phyloP scores from a whole-genome alignment of 2,113 vertebrate genomes.

The Pipa parva region DNA sequence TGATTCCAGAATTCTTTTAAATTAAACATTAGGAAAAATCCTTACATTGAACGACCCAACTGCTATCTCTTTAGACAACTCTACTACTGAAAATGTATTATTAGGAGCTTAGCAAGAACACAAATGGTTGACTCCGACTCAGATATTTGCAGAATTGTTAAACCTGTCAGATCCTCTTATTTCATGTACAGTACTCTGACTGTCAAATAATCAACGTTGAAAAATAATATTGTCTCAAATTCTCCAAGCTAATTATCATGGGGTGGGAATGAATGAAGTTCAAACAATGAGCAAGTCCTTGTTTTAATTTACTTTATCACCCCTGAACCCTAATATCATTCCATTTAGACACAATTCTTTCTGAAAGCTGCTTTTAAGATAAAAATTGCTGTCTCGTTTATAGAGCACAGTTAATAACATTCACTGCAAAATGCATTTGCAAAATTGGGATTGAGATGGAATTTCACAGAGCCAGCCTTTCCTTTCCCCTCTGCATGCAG shows the following conservation, averaged over 20 bases:
- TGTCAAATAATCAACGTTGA: background rate
- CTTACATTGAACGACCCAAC: too few relatives aligned
- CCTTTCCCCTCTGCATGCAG: background rate
- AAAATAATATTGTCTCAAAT: background rate
- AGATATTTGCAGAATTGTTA: background rate
- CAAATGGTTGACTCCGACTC: background rate
- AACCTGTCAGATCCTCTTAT: background rate
- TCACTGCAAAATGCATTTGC: slow-evolving; percentile 23
- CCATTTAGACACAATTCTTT: slow-evolving; percentile 37
- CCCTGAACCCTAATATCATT: slow-evolving; percentile 32
- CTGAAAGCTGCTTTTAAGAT: slow-evolving; percentile 31
- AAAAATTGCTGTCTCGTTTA: slow-evolving; percentile 37
- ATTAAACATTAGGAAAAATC: too few relatives aligned
- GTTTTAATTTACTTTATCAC: slow-evolving; percentile 33
- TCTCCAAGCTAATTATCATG: background rate
- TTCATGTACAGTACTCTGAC: background rate
- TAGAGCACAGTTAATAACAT: slow-evolving; percentile 34
- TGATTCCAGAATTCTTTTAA: too few relatives aligned
- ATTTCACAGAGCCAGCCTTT: slow-evolving; percentile 12
- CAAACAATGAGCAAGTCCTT: slow-evolving; percentile 12
- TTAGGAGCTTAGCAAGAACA: too few relatives aligned
- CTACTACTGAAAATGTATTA: too few relatives aligned
- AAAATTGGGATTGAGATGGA: slow-evolving; percentile 28
- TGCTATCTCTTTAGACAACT: too few relatives aligned
- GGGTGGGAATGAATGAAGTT: slow-evolving; percentile 10